phyloP scores from a whole-genome alignment of 2,888 invertebrate species.

The Agrypnus murinus region DNA sequence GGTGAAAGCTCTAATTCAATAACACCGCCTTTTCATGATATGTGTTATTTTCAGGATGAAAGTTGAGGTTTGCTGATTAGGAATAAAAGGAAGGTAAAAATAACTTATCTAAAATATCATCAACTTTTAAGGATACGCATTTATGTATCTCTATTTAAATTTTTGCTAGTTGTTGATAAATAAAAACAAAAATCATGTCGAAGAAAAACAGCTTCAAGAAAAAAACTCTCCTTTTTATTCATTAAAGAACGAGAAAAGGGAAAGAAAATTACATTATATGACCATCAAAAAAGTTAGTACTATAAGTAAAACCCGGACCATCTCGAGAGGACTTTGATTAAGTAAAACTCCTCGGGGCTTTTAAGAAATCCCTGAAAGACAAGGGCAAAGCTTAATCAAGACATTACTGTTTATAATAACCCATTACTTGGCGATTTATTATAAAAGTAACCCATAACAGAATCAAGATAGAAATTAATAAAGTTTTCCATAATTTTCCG shows the following conservation, averaged over 20 bases:
- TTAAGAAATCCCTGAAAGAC: background rate
- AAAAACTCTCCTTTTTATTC: background rate
- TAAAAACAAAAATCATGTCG: too few species aligned
- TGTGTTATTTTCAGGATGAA: background rate
- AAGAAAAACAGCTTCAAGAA: too few species aligned
- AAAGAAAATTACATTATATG: background rate
- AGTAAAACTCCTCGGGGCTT: background rate
- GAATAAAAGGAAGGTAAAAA: too few species aligned
- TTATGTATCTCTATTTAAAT: too few species aligned
- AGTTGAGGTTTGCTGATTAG: too few species aligned
- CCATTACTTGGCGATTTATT: background rate
- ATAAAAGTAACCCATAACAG: background rate
- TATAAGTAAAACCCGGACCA: constrained; percentile 2
- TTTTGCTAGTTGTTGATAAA: too few species aligned
- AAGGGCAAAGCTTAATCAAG: background rate
- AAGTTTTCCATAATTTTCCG: constrained; percentile 22
- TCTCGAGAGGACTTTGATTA: background rate
- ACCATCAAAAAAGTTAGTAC: background rate
- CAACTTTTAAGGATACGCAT: too few species aligned
- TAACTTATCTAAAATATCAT: too few species aligned
- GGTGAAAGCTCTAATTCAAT: constrained; percentile 20
- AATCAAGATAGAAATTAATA: constrained; percentile 19
- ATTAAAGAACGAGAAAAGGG: background rate
- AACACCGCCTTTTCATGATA: background rate
- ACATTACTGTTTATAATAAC: constrained; percentile 6